phyloP scores from a whole-genome alignment of 2,797 vertebrate species.

The Neosilurus hyrtlii region DNA sequence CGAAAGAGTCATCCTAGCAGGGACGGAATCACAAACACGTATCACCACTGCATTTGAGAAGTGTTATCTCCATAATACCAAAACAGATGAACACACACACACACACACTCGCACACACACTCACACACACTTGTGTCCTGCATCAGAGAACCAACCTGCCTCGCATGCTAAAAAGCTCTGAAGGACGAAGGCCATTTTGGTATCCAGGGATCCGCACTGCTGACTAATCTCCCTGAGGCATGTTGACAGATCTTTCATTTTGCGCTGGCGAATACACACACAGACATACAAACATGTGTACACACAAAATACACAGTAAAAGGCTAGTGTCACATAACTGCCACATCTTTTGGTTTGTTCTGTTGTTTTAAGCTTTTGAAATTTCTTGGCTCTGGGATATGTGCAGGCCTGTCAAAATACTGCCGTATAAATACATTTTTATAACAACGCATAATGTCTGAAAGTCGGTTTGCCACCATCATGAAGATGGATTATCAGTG shows the following conservation, averaged over 20 bases:
- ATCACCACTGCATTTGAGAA: slow-evolving; percentile 13
- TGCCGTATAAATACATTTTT: not conserved
- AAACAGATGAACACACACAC: slow-evolving; percentile 23
- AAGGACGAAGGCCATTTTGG: slow-evolving; percentile 47
- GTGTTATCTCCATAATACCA: slow-evolving; percentile 33
- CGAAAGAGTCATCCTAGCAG: slow-evolving; percentile 36
- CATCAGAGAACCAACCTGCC: slow-evolving; percentile 46
- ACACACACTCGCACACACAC: slow-evolving; percentile 9
- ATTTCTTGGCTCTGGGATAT: not conserved
- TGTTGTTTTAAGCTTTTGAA: not conserved
- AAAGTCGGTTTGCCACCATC: too few relatives aligned
- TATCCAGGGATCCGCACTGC: slow-evolving; percentile 43
- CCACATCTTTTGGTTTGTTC: not conserved
- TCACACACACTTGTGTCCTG: slow-evolving; percentile 35
- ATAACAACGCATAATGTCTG: not conserved
- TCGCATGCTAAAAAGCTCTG: slow-evolving; percentile 51
- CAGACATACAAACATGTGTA: slow-evolving; percentile 11
- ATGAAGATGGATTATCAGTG: not conserved
- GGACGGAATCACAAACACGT: slow-evolving; percentile 35
- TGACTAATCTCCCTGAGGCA: slow-evolving; percentile 43
- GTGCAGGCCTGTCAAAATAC: not conserved
- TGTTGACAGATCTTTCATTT: slow-evolving; percentile 45
- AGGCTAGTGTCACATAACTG: not conserved
- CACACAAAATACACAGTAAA: not conserved
- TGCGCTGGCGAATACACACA: slow-evolving; percentile 15